Evolutionary conservation across 2,797 vertebrate species (phyloP).

Genomic region (Phaenicophaeus curvirostris): DNA sequence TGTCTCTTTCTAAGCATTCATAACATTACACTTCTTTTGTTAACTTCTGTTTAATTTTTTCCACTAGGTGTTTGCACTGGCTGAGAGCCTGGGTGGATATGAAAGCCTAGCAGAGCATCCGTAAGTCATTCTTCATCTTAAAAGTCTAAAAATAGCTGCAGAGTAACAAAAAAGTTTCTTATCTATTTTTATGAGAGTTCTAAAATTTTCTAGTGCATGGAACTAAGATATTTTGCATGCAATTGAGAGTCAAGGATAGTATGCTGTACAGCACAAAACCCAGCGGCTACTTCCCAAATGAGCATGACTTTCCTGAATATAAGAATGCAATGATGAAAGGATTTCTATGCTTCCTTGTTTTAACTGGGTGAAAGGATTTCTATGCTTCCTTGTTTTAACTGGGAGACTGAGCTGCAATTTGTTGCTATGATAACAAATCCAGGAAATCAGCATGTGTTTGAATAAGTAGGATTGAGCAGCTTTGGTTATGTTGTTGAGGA

Average conservation of each 20-base stretch:
- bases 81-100: slow-evolving; percentile 93
- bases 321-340: background rate
- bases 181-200: background rate
- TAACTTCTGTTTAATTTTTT: background rate
- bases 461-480: background rate
- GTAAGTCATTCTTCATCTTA: slow-evolving; percentile 81
- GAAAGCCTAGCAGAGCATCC: slow-evolving; percentile 96
- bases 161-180: background rate
- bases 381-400: too few relatives aligned
- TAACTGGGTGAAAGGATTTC: too few relatives aligned
- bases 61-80: slow-evolving; percentile 84
- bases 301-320: background rate
- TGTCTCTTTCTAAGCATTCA: background rate
- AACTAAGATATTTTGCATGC: background rate
- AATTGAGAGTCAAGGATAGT: fast-evolving
- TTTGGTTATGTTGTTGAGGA: background rate
- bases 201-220: background rate
- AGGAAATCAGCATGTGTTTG: background rate
- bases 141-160: background rate
- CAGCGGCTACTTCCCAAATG: background rate
- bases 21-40: background rate
- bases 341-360: background rate
- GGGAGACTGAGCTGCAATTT: background rate
- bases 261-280: background rate
- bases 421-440: background rate